Base-by-base conservation (phyloP, 2,113 vertebrate species). In the Solea solea region DNA sequence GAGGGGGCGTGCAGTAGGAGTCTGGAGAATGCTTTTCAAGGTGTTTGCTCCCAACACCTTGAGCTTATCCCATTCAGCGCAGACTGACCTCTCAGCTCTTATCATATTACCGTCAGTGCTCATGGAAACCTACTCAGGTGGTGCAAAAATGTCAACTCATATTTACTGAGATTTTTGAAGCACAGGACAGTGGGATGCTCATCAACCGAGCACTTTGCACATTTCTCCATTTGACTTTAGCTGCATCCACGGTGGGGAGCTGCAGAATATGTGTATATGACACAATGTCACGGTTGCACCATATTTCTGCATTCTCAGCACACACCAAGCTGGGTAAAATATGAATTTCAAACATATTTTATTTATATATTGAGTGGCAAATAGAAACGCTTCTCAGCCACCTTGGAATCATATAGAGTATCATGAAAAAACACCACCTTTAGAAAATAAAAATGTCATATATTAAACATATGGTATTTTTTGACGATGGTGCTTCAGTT, bases 291-390 rank as follows among this genome's bases (percentile, higher is more conserved):
- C 44, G 4, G 40, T 53, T 34, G 34, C 60, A 56, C 55, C 79
- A 54, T 14, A 64, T 76, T 83, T 75, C 64, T 78, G 79, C 79
- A 27, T 64, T 64, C 58, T 80, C 83, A 76, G 70, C 81, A 78
- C 60, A 40, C 40, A 73, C 46, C 11, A 27, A 42, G 46, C 0
- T 2, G 46, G 70, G 52, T 59, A n/a, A 82, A 86, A 83, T 82
- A 76, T 82, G 58, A 59, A 83, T 70, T 70, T 75, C 34, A 67
- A 65, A 82, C 68, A 86, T 83, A 64, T 81, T 85, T 87, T 85
- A 88, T 86, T 85, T 73, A 86, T 56, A 72, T 48, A 58, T 14
- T 57, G 60, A 67, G 53, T 15, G 56, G 53, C 41, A 27, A 74
- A 74, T 76, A 48, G 2, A 16, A 72, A 77, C 7, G 39, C 13